Evolutionary conservation across 30 jellyfish, hydroid and myxozoan genomes (phyloP).

Genomic region (Aurelia sp.): DNA sequence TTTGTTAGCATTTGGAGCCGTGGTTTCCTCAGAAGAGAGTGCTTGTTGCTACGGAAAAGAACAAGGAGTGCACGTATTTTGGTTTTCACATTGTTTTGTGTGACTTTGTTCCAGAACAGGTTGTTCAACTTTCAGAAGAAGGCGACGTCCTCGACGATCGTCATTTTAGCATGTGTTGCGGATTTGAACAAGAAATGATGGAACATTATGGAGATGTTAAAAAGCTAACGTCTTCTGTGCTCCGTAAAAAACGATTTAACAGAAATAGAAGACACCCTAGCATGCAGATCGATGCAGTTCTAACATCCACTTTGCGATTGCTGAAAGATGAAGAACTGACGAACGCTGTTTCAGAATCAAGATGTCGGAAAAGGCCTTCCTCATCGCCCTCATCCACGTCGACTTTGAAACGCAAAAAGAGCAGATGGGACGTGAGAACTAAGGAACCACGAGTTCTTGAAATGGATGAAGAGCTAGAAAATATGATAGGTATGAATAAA

Average conservation of each 20-base stretch:
- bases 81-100: too few relatives aligned
- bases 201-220: slow-evolving; percentile 36
- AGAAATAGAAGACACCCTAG: slow-evolving; percentile 68
- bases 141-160: background rate
- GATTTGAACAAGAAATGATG: slow-evolving; percentile 27
- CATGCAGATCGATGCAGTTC: slow-evolving; percentile 70
- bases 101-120: too few relatives aligned
- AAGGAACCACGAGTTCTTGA: slow-evolving; percentile 15
- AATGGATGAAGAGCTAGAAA: slow-evolving; percentile 44
- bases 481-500: slow-evolving; percentile 56
- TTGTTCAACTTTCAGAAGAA: too few relatives aligned
- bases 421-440: slow-evolving; percentile 75
- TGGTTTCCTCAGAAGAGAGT: too few relatives aligned
- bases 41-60: too few relatives aligned
- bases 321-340: slow-evolving; percentile 35
- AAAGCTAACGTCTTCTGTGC: slow-evolving; percentile 51
- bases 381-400: background rate
- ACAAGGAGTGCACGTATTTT: too few relatives aligned
- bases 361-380: slow-evolving; percentile 52
- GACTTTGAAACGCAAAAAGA: slow-evolving; percentile 39
- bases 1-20: too few relatives aligned
- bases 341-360: slow-evolving; percentile 1
- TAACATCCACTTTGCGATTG: slow-evolving; percentile 43
- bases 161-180: slow-evolving; percentile 52
- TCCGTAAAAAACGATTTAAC: slow-evolving; percentile 42